These are phyloP conservation scores for Chanos chanos DNA, from an alignment of 2,797 vertebrate genomes.

Conservation along the genomic window DNA sequence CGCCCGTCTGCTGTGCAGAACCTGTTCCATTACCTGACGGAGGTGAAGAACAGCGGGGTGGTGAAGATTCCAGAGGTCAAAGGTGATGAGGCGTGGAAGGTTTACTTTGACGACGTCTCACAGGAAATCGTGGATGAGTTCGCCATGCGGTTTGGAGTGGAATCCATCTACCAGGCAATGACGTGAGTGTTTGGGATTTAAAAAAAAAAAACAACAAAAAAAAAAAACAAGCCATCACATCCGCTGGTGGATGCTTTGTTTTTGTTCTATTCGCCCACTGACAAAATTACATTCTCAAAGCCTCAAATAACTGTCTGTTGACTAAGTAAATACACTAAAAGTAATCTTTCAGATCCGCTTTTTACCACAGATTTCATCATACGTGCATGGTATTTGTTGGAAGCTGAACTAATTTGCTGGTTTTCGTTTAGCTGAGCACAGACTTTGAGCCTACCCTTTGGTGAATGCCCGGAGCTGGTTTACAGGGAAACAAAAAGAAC, in stretches of 20 bases:
- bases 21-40: constrained; percentile 93
- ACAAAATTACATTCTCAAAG: too few species aligned
- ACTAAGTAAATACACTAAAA: too few species aligned
- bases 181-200: too few species aligned
- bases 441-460: not conserved
- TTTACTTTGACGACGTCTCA: constrained; percentile 91
- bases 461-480: constrained; percentile 33
- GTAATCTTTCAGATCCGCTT: too few species aligned
- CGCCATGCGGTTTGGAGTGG: constrained; percentile 95
- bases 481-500: constrained; percentile 20
- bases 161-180: constrained; percentile 99
- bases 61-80: constrained; percentile 93
- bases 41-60: constrained; percentile 82
- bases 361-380: too few species aligned
- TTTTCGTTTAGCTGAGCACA: not conserved
- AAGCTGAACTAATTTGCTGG: constrained; percentile 2
- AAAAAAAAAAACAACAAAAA: too few species aligned
- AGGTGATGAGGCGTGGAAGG: constrained; percentile 97
- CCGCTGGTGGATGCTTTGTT: too few species aligned
- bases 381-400: too few species aligned
- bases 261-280: too few species aligned
- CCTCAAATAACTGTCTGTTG: too few species aligned
- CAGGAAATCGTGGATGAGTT: constrained; percentile 99
- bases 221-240: too few species aligned
- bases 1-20: constrained; percentile 71